Base-by-base conservation (phyloP, 1,140 invertebrate genomes). In the Cyphomyrmex costatus region DNA sequence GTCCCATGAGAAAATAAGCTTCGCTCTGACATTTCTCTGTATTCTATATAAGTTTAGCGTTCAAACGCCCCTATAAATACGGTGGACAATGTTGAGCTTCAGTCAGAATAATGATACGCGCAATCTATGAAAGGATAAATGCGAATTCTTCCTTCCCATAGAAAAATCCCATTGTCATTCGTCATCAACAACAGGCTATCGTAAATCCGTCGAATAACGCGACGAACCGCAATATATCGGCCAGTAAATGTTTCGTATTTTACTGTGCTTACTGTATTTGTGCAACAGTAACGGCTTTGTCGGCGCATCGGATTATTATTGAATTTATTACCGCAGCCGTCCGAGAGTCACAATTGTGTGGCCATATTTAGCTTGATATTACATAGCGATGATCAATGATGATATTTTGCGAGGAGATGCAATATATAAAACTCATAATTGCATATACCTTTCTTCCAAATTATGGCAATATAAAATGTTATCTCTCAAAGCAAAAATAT, bases 1-100 rank as follows among this genome's bases (percentile, higher is more conserved):
- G 36, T 30, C 68, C 61, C 84, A 88, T 30, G 60, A 63, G 71
- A 85, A 77, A 85, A 89, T 89, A 86, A 89, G 77, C 77, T 49
- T 58, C 82, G 53, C 61, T 83, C 68, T 60, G 70, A 83, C 53
- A 42, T 73, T 60, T 61, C 21, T 19, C 16, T 19, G 27, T 79
- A 79, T 79, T 79, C 68, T 14, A 36, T 83, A 83, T 73, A 74
- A 74, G 79, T 83, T 83, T 21, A 46, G 68, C 79, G 53, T 53
- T 71, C 65, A 53, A 60, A 58, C 36, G 53, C 6, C 36, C 24
- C 24, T 74, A 73, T 33, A 83, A 83, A 74, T 83, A 83, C 42
- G 19, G 4, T 49, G 79, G 53, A 83, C 79, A 83, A 83, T 74
- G 68, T 56, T 24, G 58, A 74, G 68, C 46, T 56, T 42, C 24